A percentile compares a stretch with the other conserved stretches of the same genome.
Evolutionary conservation across 2,888 invertebrate genomes (phyloP).

Genomic region (Machimus atricapillus): DNA sequence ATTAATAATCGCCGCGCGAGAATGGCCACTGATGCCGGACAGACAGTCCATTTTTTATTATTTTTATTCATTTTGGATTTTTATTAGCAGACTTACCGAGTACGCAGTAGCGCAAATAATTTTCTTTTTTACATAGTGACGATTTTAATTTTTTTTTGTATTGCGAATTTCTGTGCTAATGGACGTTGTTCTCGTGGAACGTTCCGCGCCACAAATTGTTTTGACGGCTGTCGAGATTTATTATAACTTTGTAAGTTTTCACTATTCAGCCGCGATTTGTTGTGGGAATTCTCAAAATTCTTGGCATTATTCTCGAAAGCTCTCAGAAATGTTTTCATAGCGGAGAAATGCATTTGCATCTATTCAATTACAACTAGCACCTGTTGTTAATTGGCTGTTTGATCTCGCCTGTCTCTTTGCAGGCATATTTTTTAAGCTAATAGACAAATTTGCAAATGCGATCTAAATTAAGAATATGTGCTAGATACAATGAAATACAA

Average conservation of each 20-base stretch:
- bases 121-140: background rate
- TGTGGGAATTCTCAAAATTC: background rate
- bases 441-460: background rate
- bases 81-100: background rate
- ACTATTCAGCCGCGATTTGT: background rate
- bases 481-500: background rate
- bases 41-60: background rate
- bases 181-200: background rate
- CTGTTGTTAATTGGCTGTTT: background rate
- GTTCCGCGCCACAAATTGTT: background rate
- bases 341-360: background rate
- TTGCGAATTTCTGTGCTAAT: background rate
- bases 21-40: background rate
- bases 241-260: background rate
- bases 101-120: background rate
- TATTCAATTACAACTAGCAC: background rate
- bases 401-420: background rate
- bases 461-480: background rate
- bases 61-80: background rate
- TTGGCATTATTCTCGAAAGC: background rate
- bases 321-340: background rate
- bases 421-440: background rate
- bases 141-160: background rate
- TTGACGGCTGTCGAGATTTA: background rate
- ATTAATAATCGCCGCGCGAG: background rate